phyloP scores from a whole-genome alignment of 2,113 vertebrate genomes.

The Nannobrachium achirus region DNA sequence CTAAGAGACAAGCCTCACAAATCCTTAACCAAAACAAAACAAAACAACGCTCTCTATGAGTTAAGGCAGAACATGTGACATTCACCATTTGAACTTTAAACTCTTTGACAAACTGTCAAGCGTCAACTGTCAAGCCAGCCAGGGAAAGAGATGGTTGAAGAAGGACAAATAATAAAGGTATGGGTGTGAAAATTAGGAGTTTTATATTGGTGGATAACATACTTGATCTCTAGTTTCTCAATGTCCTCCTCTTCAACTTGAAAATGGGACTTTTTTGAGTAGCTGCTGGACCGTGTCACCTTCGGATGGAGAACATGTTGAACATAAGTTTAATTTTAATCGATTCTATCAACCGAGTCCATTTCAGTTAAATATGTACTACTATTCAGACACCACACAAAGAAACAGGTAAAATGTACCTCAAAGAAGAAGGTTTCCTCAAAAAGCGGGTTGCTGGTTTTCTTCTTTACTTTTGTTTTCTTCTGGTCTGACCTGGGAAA shows the following conservation, averaged over 20 bases:
- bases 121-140: neutral
- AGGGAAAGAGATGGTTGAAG: neutral
- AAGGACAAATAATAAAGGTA: neutral
- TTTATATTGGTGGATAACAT: slow-evolving; percentile 45
- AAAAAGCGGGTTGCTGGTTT: slow-evolving; percentile 97
- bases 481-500: slow-evolving; percentile 93
- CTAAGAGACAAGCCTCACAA: slow-evolving; percentile 45
- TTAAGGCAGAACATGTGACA: slow-evolving; percentile 63
- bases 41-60: slow-evolving; percentile 70
- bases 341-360: neutral
- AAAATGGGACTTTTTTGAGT: slow-evolving; percentile 94
- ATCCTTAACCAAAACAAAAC: slow-evolving; percentile 66
- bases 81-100: slow-evolving; percentile 32
- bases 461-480: slow-evolving; percentile 99
- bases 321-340: neutral
- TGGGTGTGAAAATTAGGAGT: slow-evolving; percentile 22
- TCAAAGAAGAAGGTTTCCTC: slow-evolving; percentile 98
- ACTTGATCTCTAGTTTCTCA: slow-evolving; percentile 98
- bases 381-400: neutral
- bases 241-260: slow-evolving; percentile 98
- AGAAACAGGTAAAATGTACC: slow-evolving; percentile 71
- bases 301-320: slow-evolving; percentile 61
- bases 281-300: slow-evolving; percentile 95
- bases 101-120: no score
- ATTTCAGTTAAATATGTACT: neutral